Evolutionary conservation across 2,888 invertebrate genomes (phyloP).

Genomic region (Eupithecia pulchellata): DNA sequence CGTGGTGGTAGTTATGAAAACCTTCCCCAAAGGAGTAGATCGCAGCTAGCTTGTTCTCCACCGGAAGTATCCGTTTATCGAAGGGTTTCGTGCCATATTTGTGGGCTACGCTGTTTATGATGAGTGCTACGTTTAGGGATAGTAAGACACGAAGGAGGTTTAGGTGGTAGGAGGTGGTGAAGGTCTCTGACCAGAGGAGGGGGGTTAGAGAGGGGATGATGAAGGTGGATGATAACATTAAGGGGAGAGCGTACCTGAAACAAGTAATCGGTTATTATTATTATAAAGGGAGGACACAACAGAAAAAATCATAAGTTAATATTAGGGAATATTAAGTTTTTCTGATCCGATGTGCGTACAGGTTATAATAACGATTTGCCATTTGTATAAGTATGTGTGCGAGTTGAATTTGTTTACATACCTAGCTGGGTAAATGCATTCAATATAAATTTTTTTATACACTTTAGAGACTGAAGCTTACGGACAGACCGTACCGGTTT

Average conservation of each 20-base stretch:
- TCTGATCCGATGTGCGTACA: too few species aligned
- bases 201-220: conserved; percentile 31
- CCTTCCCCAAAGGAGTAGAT: conserved; percentile 55
- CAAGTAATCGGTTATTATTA: not conserved
- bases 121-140: conserved; percentile 62
- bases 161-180: conserved; percentile 34
- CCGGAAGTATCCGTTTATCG: conserved; percentile 61
- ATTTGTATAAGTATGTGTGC: too few species aligned
- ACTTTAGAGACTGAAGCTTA: too few species aligned
- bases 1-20: conserved; percentile 64
- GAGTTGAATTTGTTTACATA: too few species aligned
- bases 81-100: conserved; percentile 73
- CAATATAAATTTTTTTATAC: too few species aligned
- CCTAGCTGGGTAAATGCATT: too few species aligned
- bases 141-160: conserved; percentile 30
- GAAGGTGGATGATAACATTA: conserved; percentile 14
- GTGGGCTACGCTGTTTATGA: conserved; percentile 87
- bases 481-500: too few species aligned
- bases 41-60: conserved; percentile 45
- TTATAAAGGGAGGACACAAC: too few species aligned
- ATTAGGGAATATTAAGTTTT: too few species aligned
- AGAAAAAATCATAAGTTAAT: too few species aligned
- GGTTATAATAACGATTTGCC: too few species aligned
- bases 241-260: conserved; percentile 10
- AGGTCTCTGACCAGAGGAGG: conserved; percentile 31